Base-by-base conservation (phyloP, 2,888 invertebrate species). In the Empis stercorea region DNA sequence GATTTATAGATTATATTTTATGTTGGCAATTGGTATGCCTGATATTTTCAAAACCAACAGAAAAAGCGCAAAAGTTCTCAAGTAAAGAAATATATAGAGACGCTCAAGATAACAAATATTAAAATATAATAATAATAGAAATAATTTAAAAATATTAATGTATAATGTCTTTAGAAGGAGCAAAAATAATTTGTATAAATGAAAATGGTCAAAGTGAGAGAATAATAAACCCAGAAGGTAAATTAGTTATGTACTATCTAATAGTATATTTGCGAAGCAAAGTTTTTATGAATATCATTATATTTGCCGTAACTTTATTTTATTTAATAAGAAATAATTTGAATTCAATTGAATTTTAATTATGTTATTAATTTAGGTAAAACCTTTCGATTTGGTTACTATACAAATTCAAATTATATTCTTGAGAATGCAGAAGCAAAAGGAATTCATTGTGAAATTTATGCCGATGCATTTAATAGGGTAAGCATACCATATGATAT, bases 401-500 rank as follows among this genome's bases (percentile, higher is more conserved):
- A 57, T 48, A 49, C 59, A 48, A 57, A 51, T 48, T 62, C 62
- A 48, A 66, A 67, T 56, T 55, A 61, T 47, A 52, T 62, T 15
- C 48, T 65, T 27, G 52, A 59, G 3, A 60, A 62, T 46, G 40
- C 51, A 13, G 50, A 59, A 51, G 62, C 54, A 38, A 57, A 59
- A 48, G 58, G 61, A 5, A 36, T 65, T 30, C 62, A 66, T 45
- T 68, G 68, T 49, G 60, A 62, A 45, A 67, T 68, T 48, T 55
- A 59, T 48, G 61, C 63, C 46, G 67, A 68, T 52, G 59, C 65
- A 13, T 67, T 63, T 52, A 66, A 66, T 46, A 60, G 65, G 59
- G 67, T 68, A 56, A 63, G n/a, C n/a, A n/a, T n/a, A n/a, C n/a
- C n/a, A n/a, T n/a, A 62, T 59, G 38, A 6, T 14, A n/a, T 34